Base-by-base conservation (phyloP, 2,113 vertebrate genomes). In the Erythrolamprus reginae region DNA sequence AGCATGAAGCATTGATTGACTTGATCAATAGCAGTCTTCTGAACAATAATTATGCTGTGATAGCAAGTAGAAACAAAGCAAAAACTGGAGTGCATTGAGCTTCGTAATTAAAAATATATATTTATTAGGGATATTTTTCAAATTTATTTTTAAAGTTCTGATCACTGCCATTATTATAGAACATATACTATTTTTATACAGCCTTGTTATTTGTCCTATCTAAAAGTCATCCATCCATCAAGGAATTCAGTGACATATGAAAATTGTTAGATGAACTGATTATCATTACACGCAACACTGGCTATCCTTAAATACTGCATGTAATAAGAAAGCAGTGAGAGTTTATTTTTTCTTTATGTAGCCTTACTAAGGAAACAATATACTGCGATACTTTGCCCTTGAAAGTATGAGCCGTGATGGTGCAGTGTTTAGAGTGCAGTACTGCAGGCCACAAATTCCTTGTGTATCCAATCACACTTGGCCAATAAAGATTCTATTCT, bases 181-280 rank as follows among this genome's bases (percentile, higher is more conserved):
- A 92, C 48, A 94, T 89, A 94, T 95, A 93, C 92, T 89, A 93
- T 95, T 92, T 93, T 91, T 94, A 93, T 28, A 33, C 13, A 87
- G 26, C 88, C 93, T 94, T 94, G 93, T 94, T 95, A 93, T 91
- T 48, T 48, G 42, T 58, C 45, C 47, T 21, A n/a, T 88, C 70
- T 88, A 84, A 87, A 95, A 91, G 84, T 89, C 91, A 95, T 86
- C 87, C 82, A 90, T 85, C 42, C 23, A 87, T 38, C 83, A 70
- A 48, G 47, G 23, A 52, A 82, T n/a, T 86, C 33, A 38, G 50
- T 42, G 28, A 7, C 86, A 89, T 82, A 12, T 8, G 15, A 47
- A 13, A 33, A 47, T 58, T 26, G 12, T 33, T 48, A 58, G 38
- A 47, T n/a, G 53, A n/a, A 12, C 10, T 48, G 61, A 33, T 65